Evolutionary conservation across 2,797 vertebrate species (phyloP).

Genomic region (Semotilus atromaculatus): DNA sequence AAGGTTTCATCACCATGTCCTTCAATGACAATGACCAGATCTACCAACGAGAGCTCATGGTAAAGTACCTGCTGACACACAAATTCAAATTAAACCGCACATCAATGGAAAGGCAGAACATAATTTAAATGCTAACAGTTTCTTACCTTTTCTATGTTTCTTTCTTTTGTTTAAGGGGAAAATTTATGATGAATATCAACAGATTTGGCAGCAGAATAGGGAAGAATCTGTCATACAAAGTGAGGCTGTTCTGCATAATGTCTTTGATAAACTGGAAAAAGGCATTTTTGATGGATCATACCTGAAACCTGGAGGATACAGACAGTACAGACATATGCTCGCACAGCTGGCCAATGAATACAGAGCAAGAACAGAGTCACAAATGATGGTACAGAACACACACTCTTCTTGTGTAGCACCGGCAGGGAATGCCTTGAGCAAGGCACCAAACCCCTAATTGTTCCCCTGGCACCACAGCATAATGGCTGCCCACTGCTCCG

Average conservation of each 20-base stretch:
- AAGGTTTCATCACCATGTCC: constrained; percentile 60
- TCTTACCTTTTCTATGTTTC: background rate
- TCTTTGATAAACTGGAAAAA: constrained; percentile 54
- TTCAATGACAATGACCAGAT: constrained; percentile 63
- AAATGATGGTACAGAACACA: constrained; percentile 51
- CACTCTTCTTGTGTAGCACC: background rate
- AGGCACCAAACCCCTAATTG: no score
- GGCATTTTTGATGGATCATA: constrained; percentile 60
- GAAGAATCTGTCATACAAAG: constrained; percentile 56
- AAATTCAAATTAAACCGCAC: background rate
- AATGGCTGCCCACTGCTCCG: no score
- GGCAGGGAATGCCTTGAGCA: no score
- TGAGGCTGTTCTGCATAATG: constrained; percentile 45
- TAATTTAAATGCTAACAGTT: background rate
- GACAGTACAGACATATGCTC: constrained; percentile 42
- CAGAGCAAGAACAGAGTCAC: constrained; percentile 55
- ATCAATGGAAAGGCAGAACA: background rate
- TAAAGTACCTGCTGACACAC: constrained; percentile 4
- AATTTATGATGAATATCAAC: constrained; percentile 51
- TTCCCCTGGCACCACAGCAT: no score
- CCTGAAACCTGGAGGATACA: constrained; percentile 64
- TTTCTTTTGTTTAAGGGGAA: constrained; percentile 29
- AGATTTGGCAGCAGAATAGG: constrained; percentile 56
- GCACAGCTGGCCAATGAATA: constrained; percentile 58
- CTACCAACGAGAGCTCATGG: constrained; percentile 40